Conservation (phyloP, 2,888 invertebrate genomes). For the Troglohyphantes excavatus region DNA sequence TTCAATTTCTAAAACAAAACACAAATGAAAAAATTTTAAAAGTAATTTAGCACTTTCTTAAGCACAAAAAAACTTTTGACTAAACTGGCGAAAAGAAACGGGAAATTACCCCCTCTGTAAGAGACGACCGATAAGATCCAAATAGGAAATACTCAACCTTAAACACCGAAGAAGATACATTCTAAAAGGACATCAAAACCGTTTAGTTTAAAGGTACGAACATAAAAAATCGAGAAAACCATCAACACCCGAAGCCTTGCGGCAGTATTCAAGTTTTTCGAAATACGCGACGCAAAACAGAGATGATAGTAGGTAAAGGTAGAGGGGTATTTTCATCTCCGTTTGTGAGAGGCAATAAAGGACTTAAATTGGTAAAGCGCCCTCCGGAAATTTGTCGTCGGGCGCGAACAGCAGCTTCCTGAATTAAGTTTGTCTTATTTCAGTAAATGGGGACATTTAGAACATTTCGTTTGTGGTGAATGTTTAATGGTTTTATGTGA, state of each 20-base stretch:
- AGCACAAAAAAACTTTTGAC: neutral
- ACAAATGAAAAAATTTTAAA: too few relatives aligned
- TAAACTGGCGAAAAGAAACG: neutral
- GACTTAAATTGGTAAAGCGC: constrained; percentile 28
- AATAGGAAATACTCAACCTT: neutral
- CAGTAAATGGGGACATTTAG: constrained; percentile 8
- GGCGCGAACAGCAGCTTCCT: constrained; percentile 41
- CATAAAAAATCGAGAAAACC: constrained; percentile 18
- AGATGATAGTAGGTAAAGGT: neutral
- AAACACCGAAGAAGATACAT: neutral
- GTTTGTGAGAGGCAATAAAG: neutral
- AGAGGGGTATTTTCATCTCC: constrained; percentile 16
- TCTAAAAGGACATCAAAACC: too few relatives aligned
- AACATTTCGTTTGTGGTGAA: constrained; percentile 43
- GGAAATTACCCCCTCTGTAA: constrained; percentile 15
- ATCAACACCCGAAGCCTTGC: constrained; percentile 1
- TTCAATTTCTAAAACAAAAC: too few relatives aligned
- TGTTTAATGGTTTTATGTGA: neutral
- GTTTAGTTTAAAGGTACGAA: neutral
- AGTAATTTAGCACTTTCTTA: constrained; percentile 4
- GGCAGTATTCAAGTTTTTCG: constrained; percentile 4
- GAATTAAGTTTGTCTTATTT: constrained; percentile 39
- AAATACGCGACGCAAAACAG: neutral
- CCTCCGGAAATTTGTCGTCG: constrained; percentile 62
- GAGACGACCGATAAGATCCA: constrained; percentile 12